Evolutionary conservation across 2,888 invertebrate species (phyloP).

Genomic region (Elegia similella): DNA sequence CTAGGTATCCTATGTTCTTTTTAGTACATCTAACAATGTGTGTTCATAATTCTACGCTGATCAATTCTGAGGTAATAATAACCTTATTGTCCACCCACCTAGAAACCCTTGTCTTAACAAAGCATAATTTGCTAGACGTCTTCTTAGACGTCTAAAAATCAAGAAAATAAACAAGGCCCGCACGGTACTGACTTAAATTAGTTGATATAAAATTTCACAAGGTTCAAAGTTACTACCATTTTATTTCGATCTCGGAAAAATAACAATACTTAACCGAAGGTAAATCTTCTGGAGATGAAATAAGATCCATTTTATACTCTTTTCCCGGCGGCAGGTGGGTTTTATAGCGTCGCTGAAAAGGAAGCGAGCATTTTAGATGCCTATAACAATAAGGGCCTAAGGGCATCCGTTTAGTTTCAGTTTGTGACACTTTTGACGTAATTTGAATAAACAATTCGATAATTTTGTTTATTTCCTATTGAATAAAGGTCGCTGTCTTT

Average conservation of each 20-base stretch:
- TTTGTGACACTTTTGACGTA: not conserved
- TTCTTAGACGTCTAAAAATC: too few species aligned
- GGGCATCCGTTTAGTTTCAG: not conserved
- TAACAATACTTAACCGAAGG: constrained; percentile 1
- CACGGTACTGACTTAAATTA: too few species aligned
- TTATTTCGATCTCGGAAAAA: not conserved
- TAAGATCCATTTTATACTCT: constrained; percentile 10
- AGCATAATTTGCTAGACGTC: too few species aligned
- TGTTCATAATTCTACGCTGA: too few species aligned
- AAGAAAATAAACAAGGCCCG: too few species aligned
- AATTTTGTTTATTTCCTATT: not conserved
- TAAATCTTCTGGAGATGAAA: constrained; percentile 11
- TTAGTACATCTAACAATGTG: too few species aligned
- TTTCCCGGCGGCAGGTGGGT: constrained; percentile 2
- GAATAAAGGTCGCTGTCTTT: not conserved
- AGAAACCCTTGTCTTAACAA: too few species aligned
- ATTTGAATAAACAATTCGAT: not conserved
- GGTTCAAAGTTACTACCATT: not conserved
- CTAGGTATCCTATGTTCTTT: too few species aligned
- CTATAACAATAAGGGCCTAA: not conserved
- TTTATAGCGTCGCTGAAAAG: constrained; percentile 6
- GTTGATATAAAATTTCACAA: not conserved
- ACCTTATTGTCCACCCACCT: too few species aligned
- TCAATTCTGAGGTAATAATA: too few species aligned
- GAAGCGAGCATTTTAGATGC: not conserved